Evolutionary conservation across 1,140 invertebrate species (phyloP).

Genomic region (Manduca sexta): DNA sequence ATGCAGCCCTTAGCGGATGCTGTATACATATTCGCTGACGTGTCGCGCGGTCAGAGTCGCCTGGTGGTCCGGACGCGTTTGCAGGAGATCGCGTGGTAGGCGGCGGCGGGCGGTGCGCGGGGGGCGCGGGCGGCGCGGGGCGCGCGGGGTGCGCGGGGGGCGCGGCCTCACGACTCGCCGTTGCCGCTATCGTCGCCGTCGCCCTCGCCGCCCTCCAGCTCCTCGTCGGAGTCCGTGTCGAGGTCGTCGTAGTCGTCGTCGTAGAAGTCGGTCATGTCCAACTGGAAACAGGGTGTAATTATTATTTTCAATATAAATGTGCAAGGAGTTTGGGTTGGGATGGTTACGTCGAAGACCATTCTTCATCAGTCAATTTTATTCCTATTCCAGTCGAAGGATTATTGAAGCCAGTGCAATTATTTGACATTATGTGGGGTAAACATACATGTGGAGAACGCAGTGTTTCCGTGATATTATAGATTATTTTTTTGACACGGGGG

Average conservation of each 20-base stretch:
- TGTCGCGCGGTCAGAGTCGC: not conserved
- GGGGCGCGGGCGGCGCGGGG: constrained; percentile 21
- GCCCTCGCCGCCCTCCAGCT: constrained; percentile 76
- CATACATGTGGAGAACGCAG: too few species aligned
- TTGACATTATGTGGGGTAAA: too few species aligned
- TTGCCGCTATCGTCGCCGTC: constrained; percentile 89
- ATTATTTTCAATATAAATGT: too few species aligned
- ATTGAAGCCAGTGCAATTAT: too few species aligned
- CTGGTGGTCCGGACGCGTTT: constrained; percentile 28
- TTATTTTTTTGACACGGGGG: too few species aligned
- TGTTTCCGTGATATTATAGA: too few species aligned
- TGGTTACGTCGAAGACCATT: too few species aligned
- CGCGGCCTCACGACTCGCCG: constrained; percentile 76
- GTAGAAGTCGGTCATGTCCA: constrained; percentile 94
- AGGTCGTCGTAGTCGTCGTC: constrained; percentile 91
- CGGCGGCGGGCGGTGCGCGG: constrained; percentile 21
- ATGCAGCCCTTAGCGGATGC: too few species aligned
- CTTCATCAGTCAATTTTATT: too few species aligned
- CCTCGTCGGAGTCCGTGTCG: constrained; percentile 83
- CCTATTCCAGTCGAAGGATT: too few species aligned
- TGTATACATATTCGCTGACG: too few species aligned
- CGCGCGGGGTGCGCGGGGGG: constrained; percentile 16
- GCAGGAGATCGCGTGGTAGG: constrained; percentile 6
- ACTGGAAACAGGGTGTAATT: constrained; percentile 45
- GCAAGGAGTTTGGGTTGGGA: too few species aligned